Evolutionary conservation across 2,888 invertebrate genomes (phyloP).

Genomic region (Agapostemon virescens): DNA sequence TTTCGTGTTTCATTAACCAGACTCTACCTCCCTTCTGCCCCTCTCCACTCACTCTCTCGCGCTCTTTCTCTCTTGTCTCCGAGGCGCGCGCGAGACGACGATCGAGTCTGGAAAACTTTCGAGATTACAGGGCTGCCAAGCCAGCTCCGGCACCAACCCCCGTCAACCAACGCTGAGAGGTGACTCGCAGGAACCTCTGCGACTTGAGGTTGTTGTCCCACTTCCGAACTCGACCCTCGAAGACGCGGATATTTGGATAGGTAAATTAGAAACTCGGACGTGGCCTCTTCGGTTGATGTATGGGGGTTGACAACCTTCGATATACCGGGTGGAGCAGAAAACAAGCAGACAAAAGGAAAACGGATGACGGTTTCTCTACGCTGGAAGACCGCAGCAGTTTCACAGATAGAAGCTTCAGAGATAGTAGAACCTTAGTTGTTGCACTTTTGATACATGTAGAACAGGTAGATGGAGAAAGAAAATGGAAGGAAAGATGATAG

Average conservation of each 20-base stretch:
- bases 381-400: too few relatives aligned
- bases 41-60: background rate
- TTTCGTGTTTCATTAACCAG: conserved; percentile 59
- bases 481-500: too few relatives aligned
- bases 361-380: too few relatives aligned
- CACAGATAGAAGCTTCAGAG: too few relatives aligned
- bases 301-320: background rate
- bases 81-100: background rate
- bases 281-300: background rate
- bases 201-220: conserved; percentile 36
- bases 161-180: background rate
- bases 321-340: background rate
- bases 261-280: conserved; percentile 18
- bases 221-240: conserved; percentile 27
- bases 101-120: conserved; percentile 52
- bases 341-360: background rate
- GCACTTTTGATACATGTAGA: too few relatives aligned
- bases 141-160: background rate
- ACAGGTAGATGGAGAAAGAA: too few relatives aligned
- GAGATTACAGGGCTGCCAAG: conserved; percentile 36
- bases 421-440: too few relatives aligned
- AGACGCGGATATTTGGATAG: conserved; percentile 12
- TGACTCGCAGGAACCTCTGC: conserved; percentile 37
- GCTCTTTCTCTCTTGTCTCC: background rate
- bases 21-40: conserved; percentile 4